Percentiles rank a stretch among this genome's conserved stretches.
These are phyloP conservation scores for Rhinoderma darwinii DNA, from an alignment of 2,113 vertebrate genomes.

Conservation along the genomic window DNA sequence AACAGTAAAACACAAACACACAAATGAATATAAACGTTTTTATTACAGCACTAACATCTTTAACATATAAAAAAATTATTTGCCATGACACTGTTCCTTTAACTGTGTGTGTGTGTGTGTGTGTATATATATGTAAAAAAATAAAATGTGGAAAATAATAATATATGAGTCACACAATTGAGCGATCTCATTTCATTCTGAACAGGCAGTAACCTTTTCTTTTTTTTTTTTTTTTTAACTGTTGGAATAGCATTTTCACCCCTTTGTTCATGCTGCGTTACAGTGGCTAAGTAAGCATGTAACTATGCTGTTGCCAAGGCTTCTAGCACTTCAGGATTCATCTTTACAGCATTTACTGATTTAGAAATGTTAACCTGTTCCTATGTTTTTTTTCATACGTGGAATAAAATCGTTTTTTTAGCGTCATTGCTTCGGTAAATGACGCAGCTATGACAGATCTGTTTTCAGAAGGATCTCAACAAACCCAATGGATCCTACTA, in stretches of 20 bases:
- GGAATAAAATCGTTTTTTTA: background rate
- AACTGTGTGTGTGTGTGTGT: background rate
- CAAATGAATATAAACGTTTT: too few relatives aligned
- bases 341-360: constrained; percentile 32
- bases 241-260: constrained; percentile 10
- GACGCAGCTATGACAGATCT: too few relatives aligned
- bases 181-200: constrained; percentile 39
- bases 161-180: constrained; percentile 38
- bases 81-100: too few relatives aligned
- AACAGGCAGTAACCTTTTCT: background rate
- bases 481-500: too few relatives aligned
- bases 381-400: background rate
- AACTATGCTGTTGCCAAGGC: constrained; percentile 55
- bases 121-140: background rate
- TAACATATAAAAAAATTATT: too few relatives aligned
- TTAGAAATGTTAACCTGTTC: constrained; percentile 44
- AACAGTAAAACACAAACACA: too few relatives aligned
- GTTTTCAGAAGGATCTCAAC: too few relatives aligned
- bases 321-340: constrained; percentile 36
- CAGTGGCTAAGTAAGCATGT: constrained; percentile 35
- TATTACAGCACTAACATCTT: too few relatives aligned
- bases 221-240: constrained; percentile 19
- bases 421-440: background rate
- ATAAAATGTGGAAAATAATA: constrained; percentile 1
- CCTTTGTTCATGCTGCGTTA: constrained; percentile 48